Conservation (phyloP, 2,113 vertebrate species). For the Pseudopodoces humilis region DNA sequence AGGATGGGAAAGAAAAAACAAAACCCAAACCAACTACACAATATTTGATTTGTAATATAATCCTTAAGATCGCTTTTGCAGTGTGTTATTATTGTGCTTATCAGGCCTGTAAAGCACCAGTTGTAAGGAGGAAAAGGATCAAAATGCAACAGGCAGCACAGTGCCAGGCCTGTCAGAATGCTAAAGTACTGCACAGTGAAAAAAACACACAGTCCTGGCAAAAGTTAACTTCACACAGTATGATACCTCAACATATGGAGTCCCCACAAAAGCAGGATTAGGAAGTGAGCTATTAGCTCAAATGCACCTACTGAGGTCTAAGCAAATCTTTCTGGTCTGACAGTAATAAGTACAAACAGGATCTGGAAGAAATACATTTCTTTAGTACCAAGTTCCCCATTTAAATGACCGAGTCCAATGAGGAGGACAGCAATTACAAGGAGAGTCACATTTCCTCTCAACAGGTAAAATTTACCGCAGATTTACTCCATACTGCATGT, state of each 20-base stretch:
- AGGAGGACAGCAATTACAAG: neutral
- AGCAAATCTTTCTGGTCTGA: neutral
- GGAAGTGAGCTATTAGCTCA: neutral
- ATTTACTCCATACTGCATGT: neutral
- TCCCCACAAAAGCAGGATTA: neutral
- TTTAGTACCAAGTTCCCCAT: neutral
- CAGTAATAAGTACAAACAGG: neutral
- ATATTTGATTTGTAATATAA: conserved; percentile 11
- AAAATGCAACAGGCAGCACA: conserved; percentile 7
- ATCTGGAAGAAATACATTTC: neutral
- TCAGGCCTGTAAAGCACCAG: neutral
- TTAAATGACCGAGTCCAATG: rapidly evolving
- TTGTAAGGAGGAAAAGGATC: neutral
- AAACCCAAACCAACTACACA: neutral
- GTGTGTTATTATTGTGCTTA: neutral
- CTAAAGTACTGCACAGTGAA: neutral
- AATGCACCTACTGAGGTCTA: neutral
- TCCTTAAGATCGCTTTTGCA: neutral
- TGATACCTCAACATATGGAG: neutral
- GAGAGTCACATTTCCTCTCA: neutral
- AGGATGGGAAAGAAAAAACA: neutral
- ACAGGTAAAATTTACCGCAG: neutral
- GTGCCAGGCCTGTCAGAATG: neutral
- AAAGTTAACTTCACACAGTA: neutral
- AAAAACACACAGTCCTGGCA: neutral